Evolutionary conservation across 1,140 invertebrate species (phyloP), one percentile per base, ranked within the genome.

Genomic region (Eubasilissa regina): DNA sequence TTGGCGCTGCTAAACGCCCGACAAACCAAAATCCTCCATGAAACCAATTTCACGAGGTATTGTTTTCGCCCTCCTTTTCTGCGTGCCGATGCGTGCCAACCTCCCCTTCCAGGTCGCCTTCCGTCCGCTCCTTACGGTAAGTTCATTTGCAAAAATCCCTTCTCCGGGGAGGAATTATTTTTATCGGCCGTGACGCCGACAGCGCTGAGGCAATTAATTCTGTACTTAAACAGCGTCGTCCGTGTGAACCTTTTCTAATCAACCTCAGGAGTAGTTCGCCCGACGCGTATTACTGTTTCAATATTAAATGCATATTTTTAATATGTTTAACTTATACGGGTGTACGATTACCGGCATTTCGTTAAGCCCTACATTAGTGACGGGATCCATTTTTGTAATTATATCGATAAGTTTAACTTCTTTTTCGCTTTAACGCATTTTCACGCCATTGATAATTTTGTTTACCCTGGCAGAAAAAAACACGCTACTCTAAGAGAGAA

Each of bases 11-110:
- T 76, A 75, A 80, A 70, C 62, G 75, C 73, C 55, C 72, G 78
- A 76, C 78, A 48, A 25, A 76, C 53, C 66, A 51, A 62, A 80
- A 70, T 60, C 47, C 64, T 55, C 68, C 66, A 25, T 78, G 66
- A 51, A 78, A 72, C 77, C 77, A 78, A 78, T 78, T 78, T 78
- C 77, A 72, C 77, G 19, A 9, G 21, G 55, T 51, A 64, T 76
- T 76, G 58, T 76, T 47, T 51, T 47, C 75, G 45, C 58, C 75
- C 60, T 51, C 45, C 75, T 48, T 62, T 56, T 75, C 44, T 13
- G 75, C 60, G 51, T 76, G 62, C 60, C 47, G 48, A 25, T 68
- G 64, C 64, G 64, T 68, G 64, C 43, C 35, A 47, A n/a, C 17
- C 45, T 45, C 19, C 47, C 17, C 45, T 25, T 53, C n/a, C n/a